phyloP scores from a whole-genome alignment of 2,113 vertebrate genomes.

The Alligator mississippiensis region DNA sequence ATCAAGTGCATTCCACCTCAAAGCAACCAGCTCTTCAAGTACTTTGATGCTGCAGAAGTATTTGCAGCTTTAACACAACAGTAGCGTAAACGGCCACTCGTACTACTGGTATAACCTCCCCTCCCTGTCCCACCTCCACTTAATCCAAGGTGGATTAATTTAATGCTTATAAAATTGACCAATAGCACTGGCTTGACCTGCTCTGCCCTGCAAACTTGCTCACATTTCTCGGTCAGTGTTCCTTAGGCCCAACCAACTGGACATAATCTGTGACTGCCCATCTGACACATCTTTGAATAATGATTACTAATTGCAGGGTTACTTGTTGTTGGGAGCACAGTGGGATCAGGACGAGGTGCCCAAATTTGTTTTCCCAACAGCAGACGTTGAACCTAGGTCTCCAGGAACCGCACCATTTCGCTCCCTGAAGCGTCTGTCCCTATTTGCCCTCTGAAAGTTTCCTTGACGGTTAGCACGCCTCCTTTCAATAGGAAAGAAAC shows the following conservation, averaged over 20 bases:
- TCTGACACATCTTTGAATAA: no score
- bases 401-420: rapidly evolving
- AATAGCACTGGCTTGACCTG: not conserved
- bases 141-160: constrained; percentile 35
- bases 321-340: not conserved
- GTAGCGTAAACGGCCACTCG: constrained; percentile 53
- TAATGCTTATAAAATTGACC: not conserved
- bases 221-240: rapidly evolving
- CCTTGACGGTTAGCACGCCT: not conserved
- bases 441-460: not conserved
- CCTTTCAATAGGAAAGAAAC: not conserved
- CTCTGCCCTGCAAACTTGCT: not conserved
- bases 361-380: rapidly evolving
- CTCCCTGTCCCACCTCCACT: not conserved
- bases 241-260: not conserved
- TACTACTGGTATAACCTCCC: constrained; percentile 1
- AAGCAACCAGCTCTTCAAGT: constrained; percentile 17
- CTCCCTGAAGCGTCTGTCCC: rapidly evolving
- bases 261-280: no score
- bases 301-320: no score
- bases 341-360: not conserved
- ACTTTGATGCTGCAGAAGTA: constrained; percentile 29
- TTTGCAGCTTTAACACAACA: constrained; percentile 54
- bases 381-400: not conserved
- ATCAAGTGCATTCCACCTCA: not conserved